Evolutionary conservation across 2,797 vertebrate species (phyloP), one percentile per base, ranked within the genome.

Genomic region (Oreochromis grahami): DNA sequence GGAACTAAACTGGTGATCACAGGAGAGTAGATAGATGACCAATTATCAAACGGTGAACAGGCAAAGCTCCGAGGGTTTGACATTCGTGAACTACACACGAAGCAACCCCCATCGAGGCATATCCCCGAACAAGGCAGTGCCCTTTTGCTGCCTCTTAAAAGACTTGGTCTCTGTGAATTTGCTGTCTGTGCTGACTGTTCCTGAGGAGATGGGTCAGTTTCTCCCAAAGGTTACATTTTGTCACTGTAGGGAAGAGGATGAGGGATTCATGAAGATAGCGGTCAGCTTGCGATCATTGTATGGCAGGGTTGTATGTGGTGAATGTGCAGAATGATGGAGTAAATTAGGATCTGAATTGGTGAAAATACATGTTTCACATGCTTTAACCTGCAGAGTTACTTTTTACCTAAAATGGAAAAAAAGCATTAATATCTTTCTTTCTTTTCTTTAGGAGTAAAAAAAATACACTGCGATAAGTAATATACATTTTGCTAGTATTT

Each of bases 1-100:
- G 89, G 91, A 94, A 94, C 87, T 95, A 94, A 95, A 94, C 82
- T 84, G 89, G 85, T 90, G 93, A 95, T 95, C 94, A 94, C 93
- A 94, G 91, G 91, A 94, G 94, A 90, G 92, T 87, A 88, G 91
- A 92, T 92, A 92, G 90, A 95, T 92, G 90, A 94, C 93, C 91
- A 94, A 95, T 95, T 93, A 94, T 94, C 93, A 93, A 89, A 93
- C 85, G 48, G 88, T 86, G 93, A 94, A 90, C 88, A 88, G 88
- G 91, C 91, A 89, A 90, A 87, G 88, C 93, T 93, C 90, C 50
- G 74, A 92, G 93, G 94, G 82, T 92, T 92, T 93, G 93, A 94
- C 94, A 93, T 91, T 91, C 82, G 50, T 78, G 88, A 89, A 91
- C 89, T 83, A 81, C 90, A 87, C 82, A 26, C 10, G 55, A 63